phyloP scores from a whole-genome alignment of 2,888 invertebrate species.

The Linnaemya tessellans region DNA sequence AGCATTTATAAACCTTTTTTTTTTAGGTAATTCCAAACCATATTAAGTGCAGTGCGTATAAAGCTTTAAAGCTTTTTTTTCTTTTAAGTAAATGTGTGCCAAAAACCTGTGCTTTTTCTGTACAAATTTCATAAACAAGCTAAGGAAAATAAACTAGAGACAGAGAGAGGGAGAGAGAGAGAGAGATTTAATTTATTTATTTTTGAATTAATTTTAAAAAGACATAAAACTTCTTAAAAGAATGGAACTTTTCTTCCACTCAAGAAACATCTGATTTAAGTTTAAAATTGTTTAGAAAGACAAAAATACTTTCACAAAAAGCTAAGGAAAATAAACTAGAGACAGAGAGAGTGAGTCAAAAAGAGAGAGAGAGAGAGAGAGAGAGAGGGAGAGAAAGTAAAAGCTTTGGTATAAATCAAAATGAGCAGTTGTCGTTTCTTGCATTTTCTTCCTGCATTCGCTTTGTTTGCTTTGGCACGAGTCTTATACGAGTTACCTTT shows the following conservation, averaged over 20 bases:
- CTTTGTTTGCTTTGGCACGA: conserved; percentile 43
- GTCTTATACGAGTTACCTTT: conserved; percentile 31
- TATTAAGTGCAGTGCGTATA: neutral
- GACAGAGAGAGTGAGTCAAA: too few relatives aligned
- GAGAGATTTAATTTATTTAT: too few relatives aligned
- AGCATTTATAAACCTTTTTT: neutral
- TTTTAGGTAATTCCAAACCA: neutral
- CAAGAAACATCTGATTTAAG: too few relatives aligned
- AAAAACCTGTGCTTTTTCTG: conserved; percentile 38
- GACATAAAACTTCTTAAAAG: too few relatives aligned
- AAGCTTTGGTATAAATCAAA: conserved; percentile 1
- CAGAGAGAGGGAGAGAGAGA: neutral
- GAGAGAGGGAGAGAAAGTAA: neutral
- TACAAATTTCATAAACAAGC: neutral
- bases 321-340: neutral
- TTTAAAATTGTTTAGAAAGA: too few relatives aligned
- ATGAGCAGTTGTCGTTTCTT: conserved; percentile 44
- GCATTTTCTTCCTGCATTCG: neutral
- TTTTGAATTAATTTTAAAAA: too few relatives aligned
- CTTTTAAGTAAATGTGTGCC: conserved; percentile 44
- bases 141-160: neutral
- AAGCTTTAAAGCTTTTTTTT: neutral
- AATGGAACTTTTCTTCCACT: too few relatives aligned
- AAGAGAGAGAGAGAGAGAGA: neutral
- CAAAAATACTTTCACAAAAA: too few relatives aligned